phyloP scores from a whole-genome alignment of 2,797 vertebrate genomes.

The Loris lydekkerianus region DNA sequence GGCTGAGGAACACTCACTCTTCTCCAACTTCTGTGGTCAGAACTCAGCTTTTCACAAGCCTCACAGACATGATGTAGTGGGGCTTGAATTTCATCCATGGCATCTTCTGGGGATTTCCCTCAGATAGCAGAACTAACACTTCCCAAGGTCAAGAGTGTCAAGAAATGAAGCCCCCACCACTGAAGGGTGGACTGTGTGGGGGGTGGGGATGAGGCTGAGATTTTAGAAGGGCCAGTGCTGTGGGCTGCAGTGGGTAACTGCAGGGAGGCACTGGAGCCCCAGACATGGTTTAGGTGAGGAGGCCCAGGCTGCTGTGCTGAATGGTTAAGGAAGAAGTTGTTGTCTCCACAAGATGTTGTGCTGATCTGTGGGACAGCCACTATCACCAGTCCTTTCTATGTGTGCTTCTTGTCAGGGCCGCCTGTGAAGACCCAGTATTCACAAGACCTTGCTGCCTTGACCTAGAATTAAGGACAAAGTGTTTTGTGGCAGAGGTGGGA shows the following conservation, averaged over 20 bases:
- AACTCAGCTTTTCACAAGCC: constrained; percentile 53
- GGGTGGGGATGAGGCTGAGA: not conserved
- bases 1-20: not conserved
- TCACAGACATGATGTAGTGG: constrained; percentile 11
- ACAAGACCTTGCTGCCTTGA: not conserved
- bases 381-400: not conserved
- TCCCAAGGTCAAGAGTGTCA: constrained; percentile 37
- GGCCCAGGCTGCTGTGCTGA: not conserved
- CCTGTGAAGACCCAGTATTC: not conserved
- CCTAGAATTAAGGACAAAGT: not conserved
- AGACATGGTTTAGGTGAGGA: not conserved
- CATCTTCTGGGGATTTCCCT: constrained; percentile 49
- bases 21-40: constrained; percentile 42
- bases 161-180: not conserved
- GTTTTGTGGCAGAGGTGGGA: not conserved
- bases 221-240: not conserved
- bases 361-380: not conserved
- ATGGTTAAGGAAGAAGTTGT: not conserved
- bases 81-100: constrained; percentile 63
- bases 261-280: not conserved
- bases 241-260: not conserved
- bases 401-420: not conserved
- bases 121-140: not conserved
- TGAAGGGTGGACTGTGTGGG: not conserved
- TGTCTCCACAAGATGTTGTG: not conserved